Conservation (phyloP, 2,113 vertebrate genomes). For the Erythrocercus mccallii region DNA sequence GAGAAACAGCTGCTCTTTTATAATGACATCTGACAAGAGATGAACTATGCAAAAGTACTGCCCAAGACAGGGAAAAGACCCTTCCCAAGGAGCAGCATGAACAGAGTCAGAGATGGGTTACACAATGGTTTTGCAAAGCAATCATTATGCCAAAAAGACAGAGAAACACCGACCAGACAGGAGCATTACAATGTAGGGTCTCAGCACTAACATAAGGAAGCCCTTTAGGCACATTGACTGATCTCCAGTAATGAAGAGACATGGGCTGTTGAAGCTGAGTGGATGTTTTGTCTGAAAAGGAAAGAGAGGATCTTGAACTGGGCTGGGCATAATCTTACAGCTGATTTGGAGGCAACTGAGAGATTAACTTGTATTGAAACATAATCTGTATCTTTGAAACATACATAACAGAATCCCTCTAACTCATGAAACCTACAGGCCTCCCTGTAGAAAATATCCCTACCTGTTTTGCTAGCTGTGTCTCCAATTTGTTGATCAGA, state of each 20-base stretch:
- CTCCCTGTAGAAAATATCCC: not conserved
- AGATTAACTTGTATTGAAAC: not conserved
- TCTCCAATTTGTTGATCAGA: conserved; percentile 79
- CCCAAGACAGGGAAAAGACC: not conserved
- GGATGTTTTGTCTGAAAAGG: not conserved
- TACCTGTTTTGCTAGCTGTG: conserved; percentile 86
- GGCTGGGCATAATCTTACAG: not conserved
- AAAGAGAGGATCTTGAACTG: not conserved
- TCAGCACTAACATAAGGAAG: not conserved
- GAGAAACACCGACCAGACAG: not conserved
- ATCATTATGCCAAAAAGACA: not conserved
- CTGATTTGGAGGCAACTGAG: not conserved
- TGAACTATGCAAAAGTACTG: not conserved
- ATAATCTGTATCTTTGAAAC: not conserved
- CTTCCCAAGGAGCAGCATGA: not conserved
- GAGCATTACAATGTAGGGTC: not conserved
- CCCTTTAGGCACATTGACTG: not conserved
- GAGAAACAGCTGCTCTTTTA: not conserved
- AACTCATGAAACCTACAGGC: not conserved
- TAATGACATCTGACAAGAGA: not conserved
- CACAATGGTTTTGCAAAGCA: not conserved
- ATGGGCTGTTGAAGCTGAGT: not conserved
- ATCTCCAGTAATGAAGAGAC: not conserved
- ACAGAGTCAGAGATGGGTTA: not conserved
- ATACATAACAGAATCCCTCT: not conserved